Base-by-base conservation (phyloP, 1,140 invertebrate species). In the Drosophila grimshawi region DNA sequence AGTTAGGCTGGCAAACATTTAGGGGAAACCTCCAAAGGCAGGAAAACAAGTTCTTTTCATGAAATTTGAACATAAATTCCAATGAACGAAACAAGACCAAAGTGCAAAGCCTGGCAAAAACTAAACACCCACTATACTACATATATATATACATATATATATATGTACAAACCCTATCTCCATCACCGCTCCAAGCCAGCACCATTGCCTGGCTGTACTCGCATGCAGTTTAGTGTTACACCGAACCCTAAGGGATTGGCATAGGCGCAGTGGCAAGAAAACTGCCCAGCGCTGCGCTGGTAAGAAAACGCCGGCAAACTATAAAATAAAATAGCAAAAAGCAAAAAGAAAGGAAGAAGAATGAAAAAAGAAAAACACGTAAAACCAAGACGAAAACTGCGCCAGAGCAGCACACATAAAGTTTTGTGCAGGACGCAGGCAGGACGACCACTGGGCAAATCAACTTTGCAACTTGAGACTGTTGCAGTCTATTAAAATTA, bases 401-500 rank as follows among this genome's bases (percentile, higher is more conserved):
- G 62, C 62, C 46, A 41, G 29, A 30, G 45, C 39, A 27, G 45
- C 11, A 51, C 52, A 65, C 62, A 65, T 65, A 65, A 65, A 65
- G 51, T 65, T 65, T 65, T 43, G 5, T 63, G 61, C 48, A 52
- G 61, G 48, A 53, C 62, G 43, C 39, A 71, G 70, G 37, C 57
- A n/a, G 39, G 76, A 72, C 80, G 72, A 83, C 81, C 81, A 80
- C 81, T 83, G 72, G 80, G 80, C 81, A 83, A 83, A 83, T 83
- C 81, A 83, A 83, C 81, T 83, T 83, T 83, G 81, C 80, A 83
- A 83, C 81, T 83, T 83, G 81, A 83, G 80, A 83, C 81, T 83
- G 81, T 83, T 83, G 81, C 81, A 83, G 81, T 83, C 81, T 83
- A 83, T 83, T 83, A 83, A 83, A 83, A 83, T 83, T 83, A 83